Conservation (phyloP, 2,888 invertebrate genomes). For the Lapara coniferarum region DNA sequence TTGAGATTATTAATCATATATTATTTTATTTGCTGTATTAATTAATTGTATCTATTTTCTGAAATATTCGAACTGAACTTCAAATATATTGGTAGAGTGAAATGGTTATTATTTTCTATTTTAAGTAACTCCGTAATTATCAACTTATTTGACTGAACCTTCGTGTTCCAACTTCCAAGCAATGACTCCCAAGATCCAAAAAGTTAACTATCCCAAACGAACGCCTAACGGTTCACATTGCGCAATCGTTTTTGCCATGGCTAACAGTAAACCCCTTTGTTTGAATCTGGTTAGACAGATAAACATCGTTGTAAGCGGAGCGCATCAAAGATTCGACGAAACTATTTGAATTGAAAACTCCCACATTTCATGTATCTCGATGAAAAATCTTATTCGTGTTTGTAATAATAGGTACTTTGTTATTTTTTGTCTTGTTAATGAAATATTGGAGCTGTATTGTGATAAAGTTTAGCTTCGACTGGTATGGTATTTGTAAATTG, state of each 20-base stretch:
- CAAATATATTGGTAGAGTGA: too few species aligned
- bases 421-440: not conserved
- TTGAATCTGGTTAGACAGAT: constrained; percentile 27
- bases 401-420: constrained; percentile 3
- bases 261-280: constrained; percentile 35
- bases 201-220: constrained; percentile 1
- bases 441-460: not conserved
- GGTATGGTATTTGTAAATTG: too few species aligned
- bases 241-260: constrained; percentile 63
- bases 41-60: too few species aligned
- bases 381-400: constrained; percentile 6
- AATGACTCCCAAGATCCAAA: not conserved
- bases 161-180: not conserved
- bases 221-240: constrained; percentile 55
- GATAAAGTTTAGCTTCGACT: too few species aligned
- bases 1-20: too few species aligned
- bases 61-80: too few species aligned
- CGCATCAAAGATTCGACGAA: constrained; percentile 26
- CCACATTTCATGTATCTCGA: not conserved
- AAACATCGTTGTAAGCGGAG: constrained; percentile 26
- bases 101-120: too few species aligned
- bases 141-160: too few species aligned
- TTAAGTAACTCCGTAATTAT: too few species aligned
- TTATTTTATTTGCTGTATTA: too few species aligned
- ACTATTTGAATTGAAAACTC: constrained; percentile 25